Evolutionary conservation across 2,888 invertebrate genomes (phyloP), one percentile per base, ranked within the genome.

Genomic region (Unio delphinus): DNA sequence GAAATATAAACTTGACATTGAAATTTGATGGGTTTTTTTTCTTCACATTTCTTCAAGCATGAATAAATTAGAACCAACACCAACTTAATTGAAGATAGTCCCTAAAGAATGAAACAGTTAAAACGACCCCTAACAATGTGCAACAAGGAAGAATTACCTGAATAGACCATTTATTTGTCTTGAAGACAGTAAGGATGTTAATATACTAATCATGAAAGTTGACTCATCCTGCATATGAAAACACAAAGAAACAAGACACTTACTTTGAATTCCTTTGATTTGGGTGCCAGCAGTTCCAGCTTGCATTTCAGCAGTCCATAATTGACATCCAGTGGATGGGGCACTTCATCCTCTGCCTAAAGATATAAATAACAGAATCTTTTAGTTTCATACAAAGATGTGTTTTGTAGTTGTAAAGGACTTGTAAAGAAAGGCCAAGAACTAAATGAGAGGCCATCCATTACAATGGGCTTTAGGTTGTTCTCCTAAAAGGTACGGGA

Each of bases 231-330:
- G 45, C 45, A 45, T 45, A 45, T 45, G 11, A 45, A 45, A 45
- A 15, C 45, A 45, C 45, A 45, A 45, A 45, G 8, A 11, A 45
- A 45, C 45, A 45, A 11, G 45, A 45, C 7, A 67, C 69, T 69
- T 67, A 88, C 88, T 83, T 89, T 84, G 67, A 74, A 89, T 54
- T 89, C 87, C n/a, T 82, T 68, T 6, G 82, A 78, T 57, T 81
- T 85, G 55, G 83, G 76, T 58, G 86, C 82, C 23, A 91, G n/a
- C 30, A 78, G 79, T 18, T 85, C 83, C 62, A 91, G 79, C 17
- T 83, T 77, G 83, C 90, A 89, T 23, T 88, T 86, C 60, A 91
- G 81, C 58, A 88, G 75, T 28, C 81, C 80, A 80, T 90, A 90
- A 68, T 90, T 87, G 6, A 83, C 80, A 80, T 90, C 90, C 18